Evolutionary conservation across 2,888 invertebrate species (phyloP), one percentile per base, ranked within the genome.

Genomic region (Pterostichus niger): DNA sequence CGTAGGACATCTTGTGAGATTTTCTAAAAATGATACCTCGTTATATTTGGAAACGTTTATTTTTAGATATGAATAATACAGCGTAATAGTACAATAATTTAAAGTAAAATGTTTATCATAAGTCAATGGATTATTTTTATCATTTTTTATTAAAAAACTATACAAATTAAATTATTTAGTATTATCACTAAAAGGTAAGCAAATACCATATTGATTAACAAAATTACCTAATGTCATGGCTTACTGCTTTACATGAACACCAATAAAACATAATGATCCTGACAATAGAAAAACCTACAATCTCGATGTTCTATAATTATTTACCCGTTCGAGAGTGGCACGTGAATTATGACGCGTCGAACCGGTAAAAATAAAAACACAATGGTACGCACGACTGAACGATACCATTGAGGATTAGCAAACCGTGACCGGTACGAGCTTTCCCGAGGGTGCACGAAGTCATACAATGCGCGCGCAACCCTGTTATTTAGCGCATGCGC

Each of bases 311-410:
- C n/a, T 13, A 13, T 11, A 5, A 13, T n/a, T 49, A 31, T 59
- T 59, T 17, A 31, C 31, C 24, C 11, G 59, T 59, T 17, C 5
- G 31, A 31, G 31, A 31, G 17, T 31, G 11, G 24, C 59, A 24
- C 59, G 59, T 59, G 59, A 31, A 59, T 31, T 59, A 59, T 59
- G 59, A 11, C 59, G 24, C 59, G 31, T 13, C 59, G 59, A 59
- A 59, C 64, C 40, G 61, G 61, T 31, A 61, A 61, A 40, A 64
- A 64, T 64, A 64, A 64, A 59, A 64, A 64, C 64, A 33, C 35
- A 64, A 64, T 13, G 64, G 35, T 64, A 13, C 64, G 64, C 64
- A 64, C 64, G 64, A 64, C 7, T 64, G 40, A 64, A 13, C 15
- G 64, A 7, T 11, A 11, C 31, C 61, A 61, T 61, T 61, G 31